Base-by-base conservation (phyloP, 2,888 invertebrate species). In the Pachymerium ferrugineum region DNA sequence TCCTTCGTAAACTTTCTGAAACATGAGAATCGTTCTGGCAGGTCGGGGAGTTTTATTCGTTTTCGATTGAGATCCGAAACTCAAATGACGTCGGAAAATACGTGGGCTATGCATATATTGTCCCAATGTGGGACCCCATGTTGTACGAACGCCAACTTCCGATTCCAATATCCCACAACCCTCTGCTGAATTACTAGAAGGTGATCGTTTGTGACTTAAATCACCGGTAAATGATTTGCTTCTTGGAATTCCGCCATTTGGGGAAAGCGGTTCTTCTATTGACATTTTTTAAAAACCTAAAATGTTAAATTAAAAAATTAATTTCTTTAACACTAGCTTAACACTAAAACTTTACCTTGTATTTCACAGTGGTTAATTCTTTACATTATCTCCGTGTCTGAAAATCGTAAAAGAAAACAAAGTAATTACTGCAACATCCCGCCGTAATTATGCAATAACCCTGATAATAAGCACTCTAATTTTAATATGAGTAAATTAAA, bases 221-320 rank as follows among this genome's bases (percentile, higher is more conserved):
- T 38, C 47, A 6, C 72, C 72, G 14, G 72, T 72, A 28, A 72
- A 72, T 3, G 72, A 72, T 47, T 72, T 72, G 30, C 72, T 72
- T 28, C 72, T 19, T 1, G 72, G 72, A 47, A 72, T 38, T 12
- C 28, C 47, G 14, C 42, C 28, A n/a, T 72, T 72, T 5, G 70
- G n/a, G 19, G 47, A 47, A 8, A 22, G 19, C 47, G 47, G 22
- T 14, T 47, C 19, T 1, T 47, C 47, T 6, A 42, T 16, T 42
- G 42, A 42, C 42, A 42, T 42, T 42, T 42, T 38, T 38, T 8
- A n/a, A 4, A 38, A 12, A 38, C 38, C 38, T 38, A 8, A 38
- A 38, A 38, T 4, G 3, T n/a, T 47, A 42, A 5, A 42, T 8
- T n/a, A 42, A 42, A 42, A 42, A 42, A 42, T n/a, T 42, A n/a